Percentiles rank a stretch among this genome's conserved stretches.
These are phyloP conservation scores for Melieria picta DNA, from an alignment of 2,888 invertebrate genomes.

Conservation along the genomic window DNA sequence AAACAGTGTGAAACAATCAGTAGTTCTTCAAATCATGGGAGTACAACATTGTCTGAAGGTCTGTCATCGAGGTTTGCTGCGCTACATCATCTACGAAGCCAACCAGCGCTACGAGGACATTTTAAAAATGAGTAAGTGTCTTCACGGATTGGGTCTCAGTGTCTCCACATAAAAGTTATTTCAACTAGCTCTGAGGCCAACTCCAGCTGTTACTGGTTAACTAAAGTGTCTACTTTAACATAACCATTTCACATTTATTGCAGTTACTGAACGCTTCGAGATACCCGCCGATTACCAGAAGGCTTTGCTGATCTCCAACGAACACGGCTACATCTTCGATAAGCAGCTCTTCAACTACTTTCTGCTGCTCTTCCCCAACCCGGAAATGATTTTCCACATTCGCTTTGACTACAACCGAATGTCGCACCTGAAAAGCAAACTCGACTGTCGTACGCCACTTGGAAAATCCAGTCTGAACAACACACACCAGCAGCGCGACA, in stretches of 20 bases:
- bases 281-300: constrained; percentile 47
- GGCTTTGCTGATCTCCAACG: constrained; percentile 55
- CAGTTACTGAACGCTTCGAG: constrained; percentile 46
- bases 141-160: too few species aligned
- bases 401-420: constrained; percentile 31
- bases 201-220: background rate
- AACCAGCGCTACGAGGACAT: constrained; percentile 49
- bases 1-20: background rate
- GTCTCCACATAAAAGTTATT: too few species aligned
- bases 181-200: too few species aligned
- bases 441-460: too few species aligned
- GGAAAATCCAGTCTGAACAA: too few species aligned
- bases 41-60: constrained; percentile 36
- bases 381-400: constrained; percentile 55
- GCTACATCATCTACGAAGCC: constrained; percentile 29
- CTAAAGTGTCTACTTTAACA: background rate
- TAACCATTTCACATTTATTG: constrained; percentile 11
- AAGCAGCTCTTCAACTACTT: constrained; percentile 57
- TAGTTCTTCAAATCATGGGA: too few species aligned
- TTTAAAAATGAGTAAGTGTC: constrained; percentile 52
- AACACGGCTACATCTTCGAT: constrained; percentile 53
- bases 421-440: too few species aligned
- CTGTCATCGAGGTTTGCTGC: constrained; percentile 40
- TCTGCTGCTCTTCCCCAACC: constrained; percentile 57
- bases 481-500: too few species aligned